Conservation (phyloP, 2,888 invertebrate genomes). For the Sinhomidia bicolor region DNA sequence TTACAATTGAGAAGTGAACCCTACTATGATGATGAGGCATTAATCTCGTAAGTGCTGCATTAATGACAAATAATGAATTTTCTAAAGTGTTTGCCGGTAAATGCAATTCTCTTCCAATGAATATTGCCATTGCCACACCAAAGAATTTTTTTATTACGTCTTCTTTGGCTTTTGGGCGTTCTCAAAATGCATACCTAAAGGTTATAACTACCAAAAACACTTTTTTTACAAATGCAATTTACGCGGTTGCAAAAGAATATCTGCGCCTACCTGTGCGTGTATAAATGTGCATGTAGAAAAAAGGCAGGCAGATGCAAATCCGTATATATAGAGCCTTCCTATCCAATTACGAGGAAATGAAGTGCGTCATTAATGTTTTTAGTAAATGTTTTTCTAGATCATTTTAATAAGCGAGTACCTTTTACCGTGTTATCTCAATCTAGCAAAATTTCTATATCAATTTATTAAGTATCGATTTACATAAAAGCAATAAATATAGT, state of each 20-base stretch:
- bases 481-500: not conserved
- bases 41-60: not conserved
- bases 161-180: conserved; percentile 39
- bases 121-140: conserved; percentile 1
- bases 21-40: not conserved
- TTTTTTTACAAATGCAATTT: conserved; percentile 18
- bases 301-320: not conserved
- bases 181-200: not conserved
- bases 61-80: conserved; percentile 37
- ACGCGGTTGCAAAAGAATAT: not conserved
- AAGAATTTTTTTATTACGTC: not conserved
- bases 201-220: not conserved
- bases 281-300: not conserved
- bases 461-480: conserved; percentile 27
- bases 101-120: not conserved
- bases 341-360: conserved; percentile 28
- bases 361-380: conserved; percentile 11
- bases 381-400: conserved; percentile 1
- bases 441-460: not conserved
- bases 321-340: not conserved
- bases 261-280: no score
- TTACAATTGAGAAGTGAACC: conserved; percentile 4
- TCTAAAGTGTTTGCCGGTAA: conserved; percentile 8
- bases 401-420: conserved; percentile 21
- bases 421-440: not conserved